Evolutionary conservation across 1,140 invertebrate genomes (phyloP).

Genomic region (Sarcophaga bullata): DNA sequence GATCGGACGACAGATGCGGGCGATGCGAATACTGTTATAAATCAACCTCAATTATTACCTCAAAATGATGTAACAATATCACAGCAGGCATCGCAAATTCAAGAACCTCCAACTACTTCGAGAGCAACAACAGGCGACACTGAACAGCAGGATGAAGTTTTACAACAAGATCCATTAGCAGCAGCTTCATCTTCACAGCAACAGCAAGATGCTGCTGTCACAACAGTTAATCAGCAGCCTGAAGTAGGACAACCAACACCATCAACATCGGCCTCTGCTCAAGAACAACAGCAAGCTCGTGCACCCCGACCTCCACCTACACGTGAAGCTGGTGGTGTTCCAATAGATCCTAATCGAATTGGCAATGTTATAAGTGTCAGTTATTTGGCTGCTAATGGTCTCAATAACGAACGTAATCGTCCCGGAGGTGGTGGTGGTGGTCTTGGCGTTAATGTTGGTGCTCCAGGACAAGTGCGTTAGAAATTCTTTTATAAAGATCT

Average conservation of each 20-base stretch:
- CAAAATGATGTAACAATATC: too few species aligned
- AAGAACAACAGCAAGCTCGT: slow-evolving; percentile 13
- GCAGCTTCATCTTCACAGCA: background rate
- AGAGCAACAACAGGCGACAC: too few species aligned
- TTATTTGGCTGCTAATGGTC: slow-evolving; percentile 43
- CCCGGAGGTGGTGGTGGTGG: slow-evolving; percentile 38
- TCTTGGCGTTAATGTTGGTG: slow-evolving; percentile 36
- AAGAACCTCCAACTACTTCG: too few species aligned
- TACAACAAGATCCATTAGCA: background rate
- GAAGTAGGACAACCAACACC: background rate
- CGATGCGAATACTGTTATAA: too few species aligned
- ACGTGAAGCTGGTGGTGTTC: slow-evolving; percentile 2
- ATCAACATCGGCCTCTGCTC: background rate
- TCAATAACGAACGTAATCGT: slow-evolving; percentile 51
- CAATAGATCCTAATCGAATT: slow-evolving; percentile 33
- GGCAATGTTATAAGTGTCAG: slow-evolving; percentile 43
- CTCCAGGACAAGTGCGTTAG: slow-evolving; percentile 48
- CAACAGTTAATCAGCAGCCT: background rate
- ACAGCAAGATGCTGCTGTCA: background rate
- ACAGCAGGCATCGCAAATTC: too few species aligned
- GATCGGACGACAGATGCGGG: too few species aligned
- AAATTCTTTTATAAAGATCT: background rate
- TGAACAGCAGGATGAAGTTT: background rate
- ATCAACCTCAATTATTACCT: too few species aligned
- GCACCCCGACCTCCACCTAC: background rate